Conservation (phyloP, 2,797 vertebrate genomes). For the Diplodus sargus region DNA sequence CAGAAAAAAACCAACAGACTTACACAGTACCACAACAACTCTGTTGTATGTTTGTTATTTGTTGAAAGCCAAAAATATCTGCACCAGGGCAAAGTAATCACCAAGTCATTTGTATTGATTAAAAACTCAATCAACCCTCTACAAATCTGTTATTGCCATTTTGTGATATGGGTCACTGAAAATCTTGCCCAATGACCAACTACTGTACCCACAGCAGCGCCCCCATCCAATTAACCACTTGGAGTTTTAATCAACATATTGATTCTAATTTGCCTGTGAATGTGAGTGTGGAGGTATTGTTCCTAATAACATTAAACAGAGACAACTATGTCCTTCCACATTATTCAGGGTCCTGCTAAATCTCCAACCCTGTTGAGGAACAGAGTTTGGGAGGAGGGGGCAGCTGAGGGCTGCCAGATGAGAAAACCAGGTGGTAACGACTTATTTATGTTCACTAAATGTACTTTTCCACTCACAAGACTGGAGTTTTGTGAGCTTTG, state of each 20-base stretch:
- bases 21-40: neutral
- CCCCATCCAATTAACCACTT: constrained; percentile 11
- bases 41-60: neutral
- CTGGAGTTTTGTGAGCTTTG: constrained; percentile 18
- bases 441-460: constrained; percentile 50
- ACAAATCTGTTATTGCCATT: constrained; percentile 7
- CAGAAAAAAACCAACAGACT: neutral
- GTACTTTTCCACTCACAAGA: constrained; percentile 17
- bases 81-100: constrained; percentile 2
- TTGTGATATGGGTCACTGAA: constrained; percentile 17
- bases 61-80: constrained; percentile 8
- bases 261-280: constrained; percentile 26
- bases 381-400: neutral
- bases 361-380: constrained; percentile 21
- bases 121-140: constrained; percentile 9
- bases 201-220: constrained; percentile 18
- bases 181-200: constrained; percentile 32
- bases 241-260: constrained; percentile 34
- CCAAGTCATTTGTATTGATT: constrained; percentile 23
- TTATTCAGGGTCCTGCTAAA: constrained; percentile 24
- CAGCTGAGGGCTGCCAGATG: constrained; percentile 34
- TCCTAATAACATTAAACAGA: constrained; percentile 29
- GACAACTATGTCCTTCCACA: constrained; percentile 18
- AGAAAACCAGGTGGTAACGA: constrained; percentile 43
- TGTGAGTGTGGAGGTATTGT: neutral